phyloP scores from a whole-genome alignment of 2,888 invertebrate genomes.

The Lacanobia oleracea region DNA sequence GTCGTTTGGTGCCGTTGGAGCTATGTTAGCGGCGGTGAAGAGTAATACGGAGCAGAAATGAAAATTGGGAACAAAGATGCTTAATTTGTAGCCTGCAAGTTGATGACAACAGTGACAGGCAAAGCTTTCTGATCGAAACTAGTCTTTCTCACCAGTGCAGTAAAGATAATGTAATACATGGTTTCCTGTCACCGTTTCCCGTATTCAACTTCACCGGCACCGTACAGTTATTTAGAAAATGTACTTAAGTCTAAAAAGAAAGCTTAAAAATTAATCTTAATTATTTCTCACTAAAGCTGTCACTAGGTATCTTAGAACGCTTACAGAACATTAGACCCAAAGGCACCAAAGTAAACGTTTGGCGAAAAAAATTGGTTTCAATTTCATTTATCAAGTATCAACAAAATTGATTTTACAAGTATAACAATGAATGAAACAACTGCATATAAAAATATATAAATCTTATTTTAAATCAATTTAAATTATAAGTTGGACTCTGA shows the following conservation, averaged over 20 bases:
- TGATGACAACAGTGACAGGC: constrained; percentile 32
- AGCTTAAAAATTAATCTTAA: constrained; percentile 81
- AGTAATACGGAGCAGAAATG: constrained; percentile 45
- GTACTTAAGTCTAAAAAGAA: constrained; percentile 80
- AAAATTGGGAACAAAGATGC: constrained; percentile 42
- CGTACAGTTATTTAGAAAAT: constrained; percentile 67
- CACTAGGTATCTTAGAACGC: constrained; percentile 71
- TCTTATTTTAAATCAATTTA: constrained; percentile 86
- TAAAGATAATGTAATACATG: not conserved
- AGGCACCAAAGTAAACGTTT: constrained; percentile 65
- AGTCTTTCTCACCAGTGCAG: not conserved
- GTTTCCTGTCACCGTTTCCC: constrained; percentile 28
- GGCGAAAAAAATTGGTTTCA: constrained; percentile 66
- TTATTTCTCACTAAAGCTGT: constrained; percentile 82
- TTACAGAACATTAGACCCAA: constrained; percentile 70
- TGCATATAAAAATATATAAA: constrained; percentile 89
- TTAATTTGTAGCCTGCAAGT: constrained; percentile 8
- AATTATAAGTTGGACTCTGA: constrained; percentile 67
- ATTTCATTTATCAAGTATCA: constrained; percentile 74
- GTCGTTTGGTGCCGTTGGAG: constrained; percentile 49
- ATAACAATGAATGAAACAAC: constrained; percentile 87
- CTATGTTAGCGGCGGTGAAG: constrained; percentile 50
- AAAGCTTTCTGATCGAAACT: constrained; percentile 19
- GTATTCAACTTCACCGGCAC: constrained; percentile 58
- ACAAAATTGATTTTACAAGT: constrained; percentile 85